Evolutionary conservation across 2,113 vertebrate genomes (phyloP).

Genomic region (Thamnophis sirtalis): DNA sequence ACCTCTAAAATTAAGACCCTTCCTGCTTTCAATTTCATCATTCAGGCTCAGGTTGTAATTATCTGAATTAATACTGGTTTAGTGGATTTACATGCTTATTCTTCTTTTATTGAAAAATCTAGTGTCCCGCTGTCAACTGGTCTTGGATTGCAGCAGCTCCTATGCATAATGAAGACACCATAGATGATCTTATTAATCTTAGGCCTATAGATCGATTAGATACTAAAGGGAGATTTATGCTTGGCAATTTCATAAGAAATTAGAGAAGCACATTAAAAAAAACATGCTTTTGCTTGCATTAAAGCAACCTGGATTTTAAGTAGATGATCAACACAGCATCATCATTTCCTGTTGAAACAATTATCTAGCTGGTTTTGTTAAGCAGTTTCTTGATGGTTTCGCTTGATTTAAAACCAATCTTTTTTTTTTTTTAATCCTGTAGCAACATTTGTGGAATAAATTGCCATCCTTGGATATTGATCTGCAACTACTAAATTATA

Average conservation of each 20-base stretch:
- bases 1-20: not conserved
- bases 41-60: not conserved
- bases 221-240: not conserved
- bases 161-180: not conserved
- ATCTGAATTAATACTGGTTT: not conserved
- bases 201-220: not conserved
- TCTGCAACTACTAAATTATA: not conserved
- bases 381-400: not conserved
- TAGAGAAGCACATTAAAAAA: not conserved
- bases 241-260: not conserved
- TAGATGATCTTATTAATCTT: not conserved
- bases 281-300: not conserved
- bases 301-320: not conserved
- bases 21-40: not conserved
- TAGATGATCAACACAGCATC: not conserved
- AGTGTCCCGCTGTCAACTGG: not conserved
- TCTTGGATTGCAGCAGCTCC: not conserved
- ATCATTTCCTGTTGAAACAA: not conserved
- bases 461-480: not conserved
- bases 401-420: not conserved
- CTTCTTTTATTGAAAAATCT: not conserved
- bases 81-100: not conserved
- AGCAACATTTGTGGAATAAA: not conserved
- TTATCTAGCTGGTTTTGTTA: not conserved
- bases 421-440: not conserved